These are phyloP conservation scores for Aporophyla lueneburgensis DNA, from an alignment of 2,888 invertebrate species.

Conservation along the genomic window DNA sequence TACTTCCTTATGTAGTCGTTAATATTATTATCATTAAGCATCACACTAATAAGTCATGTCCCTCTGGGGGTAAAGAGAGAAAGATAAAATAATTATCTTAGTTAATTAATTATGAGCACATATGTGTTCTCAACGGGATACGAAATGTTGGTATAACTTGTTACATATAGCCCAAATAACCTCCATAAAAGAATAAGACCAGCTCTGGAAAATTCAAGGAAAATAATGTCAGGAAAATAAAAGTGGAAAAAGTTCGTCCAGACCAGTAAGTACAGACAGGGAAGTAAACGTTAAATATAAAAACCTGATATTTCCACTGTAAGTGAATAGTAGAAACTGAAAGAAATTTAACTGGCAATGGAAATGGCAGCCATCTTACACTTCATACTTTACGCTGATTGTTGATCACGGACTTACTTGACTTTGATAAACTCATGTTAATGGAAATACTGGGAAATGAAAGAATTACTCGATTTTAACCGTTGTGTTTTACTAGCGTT, in stretches of 20 bases:
- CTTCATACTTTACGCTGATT: neutral
- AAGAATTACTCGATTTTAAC: neutral
- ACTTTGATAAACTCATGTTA: neutral
- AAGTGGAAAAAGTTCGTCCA: too few relatives aligned
- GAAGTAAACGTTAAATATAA: too few relatives aligned
- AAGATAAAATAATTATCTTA: slow-evolving; percentile 35
- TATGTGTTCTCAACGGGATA: slow-evolving; percentile 20
- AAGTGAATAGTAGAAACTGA: too few relatives aligned
- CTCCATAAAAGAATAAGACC: neutral
- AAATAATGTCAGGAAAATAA: neutral
- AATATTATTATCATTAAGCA: neutral
- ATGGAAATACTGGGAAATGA: neutral
- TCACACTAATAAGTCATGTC: slow-evolving; percentile 7
- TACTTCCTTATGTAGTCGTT: neutral
- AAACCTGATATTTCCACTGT: too few relatives aligned
- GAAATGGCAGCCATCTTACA: neutral
- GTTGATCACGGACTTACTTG: neutral
- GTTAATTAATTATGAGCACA: slow-evolving; percentile 42
- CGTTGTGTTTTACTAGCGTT: too few relatives aligned
- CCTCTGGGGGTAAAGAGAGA: slow-evolving; percentile 5
- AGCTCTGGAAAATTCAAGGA: too few relatives aligned
- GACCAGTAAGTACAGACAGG: too few relatives aligned
- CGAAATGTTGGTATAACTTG: neutral
- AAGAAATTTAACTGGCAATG: neutral
- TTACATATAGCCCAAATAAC: neutral